Conservation (phyloP, 1,140 invertebrate species). For the Danaus plexippus region DNA sequence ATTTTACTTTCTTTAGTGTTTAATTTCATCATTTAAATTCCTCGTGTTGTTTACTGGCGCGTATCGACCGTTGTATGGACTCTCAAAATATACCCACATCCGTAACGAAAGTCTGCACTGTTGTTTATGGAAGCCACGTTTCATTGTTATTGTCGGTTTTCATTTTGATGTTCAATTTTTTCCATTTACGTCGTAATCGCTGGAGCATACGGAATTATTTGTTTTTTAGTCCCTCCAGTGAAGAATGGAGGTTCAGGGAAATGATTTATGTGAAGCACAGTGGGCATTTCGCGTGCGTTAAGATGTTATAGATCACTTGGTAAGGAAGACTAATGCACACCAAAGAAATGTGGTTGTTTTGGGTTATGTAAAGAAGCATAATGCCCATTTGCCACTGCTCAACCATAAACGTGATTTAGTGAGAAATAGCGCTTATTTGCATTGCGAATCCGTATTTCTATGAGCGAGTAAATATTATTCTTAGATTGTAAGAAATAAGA, state of each 20-base stretch:
- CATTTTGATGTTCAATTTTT: conserved; percentile 64
- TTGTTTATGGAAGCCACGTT: conserved; percentile 69
- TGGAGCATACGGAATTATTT: conserved; percentile 50
- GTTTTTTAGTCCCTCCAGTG: conserved; percentile 42
- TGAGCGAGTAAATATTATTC: conserved; percentile 43
- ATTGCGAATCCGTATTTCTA: conserved; percentile 48
- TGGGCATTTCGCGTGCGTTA: conserved; percentile 37
- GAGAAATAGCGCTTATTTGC: conserved; percentile 59
- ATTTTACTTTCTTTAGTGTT: conserved; percentile 31
- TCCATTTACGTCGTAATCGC: conserved; percentile 56
- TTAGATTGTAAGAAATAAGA: conserved; percentile 54
- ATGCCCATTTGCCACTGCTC: conserved; percentile 38
- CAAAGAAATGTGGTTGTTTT: conserved; percentile 46
- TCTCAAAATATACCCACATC: conserved; percentile 68
- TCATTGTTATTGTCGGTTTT: conserved; percentile 68
- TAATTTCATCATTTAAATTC: conserved; percentile 67
- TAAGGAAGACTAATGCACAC: conserved; percentile 39
- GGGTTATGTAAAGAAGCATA: conserved; percentile 42
- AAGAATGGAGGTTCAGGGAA: conserved; percentile 40
- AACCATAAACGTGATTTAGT: conserved; percentile 53
- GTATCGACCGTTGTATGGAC: conserved; percentile 58
- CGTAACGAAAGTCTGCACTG: conserved; percentile 61
- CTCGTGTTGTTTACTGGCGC: conserved; percentile 54
- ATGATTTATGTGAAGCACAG: conserved; percentile 44
- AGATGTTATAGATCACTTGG: conserved; percentile 34